Base-by-base conservation (phyloP, 2,113 vertebrate species). In the Sinocyclocheilus anophthalmus region DNA sequence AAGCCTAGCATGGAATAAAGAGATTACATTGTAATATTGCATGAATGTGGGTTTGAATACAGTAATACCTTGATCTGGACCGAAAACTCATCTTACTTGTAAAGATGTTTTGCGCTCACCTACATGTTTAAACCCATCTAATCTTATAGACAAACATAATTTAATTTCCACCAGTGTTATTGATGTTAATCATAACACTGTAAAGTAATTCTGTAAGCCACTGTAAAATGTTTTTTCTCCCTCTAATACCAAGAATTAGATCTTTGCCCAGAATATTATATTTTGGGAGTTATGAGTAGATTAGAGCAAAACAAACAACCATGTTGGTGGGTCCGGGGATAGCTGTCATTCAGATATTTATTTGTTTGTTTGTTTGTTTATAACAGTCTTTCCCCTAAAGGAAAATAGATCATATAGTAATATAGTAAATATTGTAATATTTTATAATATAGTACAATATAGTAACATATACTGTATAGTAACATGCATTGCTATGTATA, bases 21-120 rank as follows among this genome's bases (percentile, higher is more conserved):
- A 77, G 73, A 61, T 84, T 61, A 81, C 80, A 65, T 37, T 33
- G 50, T 76, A 86, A 7, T 39, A 39, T 39, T 39, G 5, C 39
- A 39, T 39, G 39, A 39, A 39, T 39, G 39, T 39, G 39, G 39
- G 6, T 7, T 39, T 39, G 39, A 39, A 39, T 6, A 7, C 39
- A 7, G 39, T 39, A 39, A 39, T 39, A 39, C 39, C 39, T 7
- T 39, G 39, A 39, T 39, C 39, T 39, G 39, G 39, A 39, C 39
- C 39, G 7, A 39, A 39, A 39, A 39, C 6, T 39, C 39, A 39
- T 39, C 39, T 39, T 39, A 39, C 39, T 39, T 39, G 39, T 39
- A 13, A 45, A 63, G 39, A 39, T 10, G 75, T 81, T 53, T 48
- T n/a, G 42, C n/a, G 1, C 26, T 16, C 61, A 45, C 57, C 22